phyloP scores from a whole-genome alignment of 2,888 invertebrate genomes.

The Cordilura impudica region DNA sequence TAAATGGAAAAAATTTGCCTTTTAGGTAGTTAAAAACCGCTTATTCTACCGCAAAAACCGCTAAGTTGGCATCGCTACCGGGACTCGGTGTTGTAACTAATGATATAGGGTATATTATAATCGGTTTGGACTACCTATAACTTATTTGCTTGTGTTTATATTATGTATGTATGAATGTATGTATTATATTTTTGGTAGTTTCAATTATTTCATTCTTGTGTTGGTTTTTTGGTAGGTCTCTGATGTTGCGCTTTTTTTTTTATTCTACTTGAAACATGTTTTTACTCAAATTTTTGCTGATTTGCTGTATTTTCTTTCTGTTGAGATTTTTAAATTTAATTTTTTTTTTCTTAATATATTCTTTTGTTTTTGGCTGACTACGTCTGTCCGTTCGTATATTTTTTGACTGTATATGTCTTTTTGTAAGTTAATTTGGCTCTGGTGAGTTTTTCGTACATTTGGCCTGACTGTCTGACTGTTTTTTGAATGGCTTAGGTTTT shows the following conservation, averaged over 20 bases:
- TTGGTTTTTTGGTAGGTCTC: not conserved
- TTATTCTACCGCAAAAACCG: too few species aligned
- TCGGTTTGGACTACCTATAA: not conserved
- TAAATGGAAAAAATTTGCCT: too few species aligned
- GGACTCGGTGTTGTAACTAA: too few species aligned
- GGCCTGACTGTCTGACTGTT: conserved; percentile 21
- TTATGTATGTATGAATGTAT: too few species aligned
- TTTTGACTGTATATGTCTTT: not conserved
- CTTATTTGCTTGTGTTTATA: too few species aligned
- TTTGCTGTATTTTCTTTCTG: conserved; percentile 27
- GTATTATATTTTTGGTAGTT: not conserved
- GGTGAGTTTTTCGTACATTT: conserved; percentile 12
- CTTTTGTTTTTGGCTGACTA: not conserved
- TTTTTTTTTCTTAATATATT: conserved; percentile 37
- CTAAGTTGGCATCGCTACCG: too few species aligned
- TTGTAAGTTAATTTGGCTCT: not conserved
- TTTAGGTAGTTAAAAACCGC: too few species aligned
- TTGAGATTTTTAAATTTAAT: conserved; percentile 50
- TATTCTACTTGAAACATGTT: not conserved
- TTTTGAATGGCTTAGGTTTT: conserved; percentile 30
- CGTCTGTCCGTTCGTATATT: not conserved
- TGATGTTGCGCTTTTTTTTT: not conserved
- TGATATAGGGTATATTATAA: not conserved
- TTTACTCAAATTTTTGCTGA: conserved; percentile 28
- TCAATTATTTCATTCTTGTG: conserved; percentile 15